Base-by-base conservation (phyloP, 2,888 invertebrate genomes). In the Patella depressa region DNA sequence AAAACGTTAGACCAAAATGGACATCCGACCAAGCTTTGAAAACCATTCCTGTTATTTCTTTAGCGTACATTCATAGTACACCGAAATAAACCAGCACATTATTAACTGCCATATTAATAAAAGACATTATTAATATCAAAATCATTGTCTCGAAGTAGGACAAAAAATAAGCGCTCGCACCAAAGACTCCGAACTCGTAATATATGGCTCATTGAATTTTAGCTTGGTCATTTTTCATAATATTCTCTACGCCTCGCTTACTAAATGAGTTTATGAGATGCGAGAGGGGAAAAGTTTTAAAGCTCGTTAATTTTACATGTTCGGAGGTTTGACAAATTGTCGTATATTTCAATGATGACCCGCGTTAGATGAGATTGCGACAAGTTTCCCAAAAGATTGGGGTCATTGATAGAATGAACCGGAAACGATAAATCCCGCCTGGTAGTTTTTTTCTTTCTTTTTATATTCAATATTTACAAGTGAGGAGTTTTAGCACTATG, bases 221-320 rank as follows among this genome's bases (percentile, higher is more conserved):
- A 24, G 19, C 24, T 24, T 24, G 19, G 65, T 24, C 65, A 65
- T 65, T 24, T 65, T 65, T 65, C 65, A 65, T 65, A 65, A 24
- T 24, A 65, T 24, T 24, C 65, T 65, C 65, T 14, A 65, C 65
- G 65, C 65, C 65, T 65, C 65, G 65, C 19, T 65, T 65, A 19
- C 65, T 24, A 65, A 65, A 65, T 65, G 65, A 65, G 19, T 65
- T 65, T 65, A 65, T 24, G 65, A 65, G 65, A 65, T 65, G 65
- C 45, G 45, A 45, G 45, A 45, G 45, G 45, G 45, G 45, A 45
- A 65, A 65, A 24, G 65, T 65, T 65, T 65, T 65, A 65, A 65
- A 65, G 24, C 65, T 65, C 65, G 24, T 65, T 65, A 65, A 65
- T 65, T 65, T 19, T 65, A 24, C 65, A 24, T 65, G 19, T 19